Evolutionary conservation across 2,113 vertebrate species (phyloP).

Genomic region (Stegastes partitus): DNA sequence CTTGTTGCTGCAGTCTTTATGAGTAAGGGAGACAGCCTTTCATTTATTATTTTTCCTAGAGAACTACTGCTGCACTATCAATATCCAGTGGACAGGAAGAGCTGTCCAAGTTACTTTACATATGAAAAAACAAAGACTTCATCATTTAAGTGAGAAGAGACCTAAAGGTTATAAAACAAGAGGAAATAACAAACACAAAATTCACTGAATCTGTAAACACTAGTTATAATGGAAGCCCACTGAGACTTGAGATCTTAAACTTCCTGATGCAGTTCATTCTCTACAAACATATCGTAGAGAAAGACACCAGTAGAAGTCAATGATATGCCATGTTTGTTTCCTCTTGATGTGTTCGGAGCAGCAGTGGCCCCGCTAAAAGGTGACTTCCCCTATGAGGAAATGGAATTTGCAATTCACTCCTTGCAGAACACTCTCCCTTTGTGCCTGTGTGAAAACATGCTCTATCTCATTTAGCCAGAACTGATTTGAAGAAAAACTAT

Average conservation of each 20-base stretch:
- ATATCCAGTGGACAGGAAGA: conserved; percentile 67
- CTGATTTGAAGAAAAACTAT: conserved; percentile 42
- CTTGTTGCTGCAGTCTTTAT: conserved; percentile 53
- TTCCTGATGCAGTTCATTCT: conserved; percentile 47
- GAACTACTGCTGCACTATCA: conserved; percentile 44
- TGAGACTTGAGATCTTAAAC: conserved; percentile 22
- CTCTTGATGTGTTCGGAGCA: conserved; percentile 74
- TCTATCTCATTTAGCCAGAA: conserved; percentile 48
- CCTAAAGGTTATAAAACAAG: conserved; percentile 21
- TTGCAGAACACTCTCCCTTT: conserved; percentile 68
- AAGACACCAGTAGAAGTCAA: conserved; percentile 51
- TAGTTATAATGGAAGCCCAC: background rate
- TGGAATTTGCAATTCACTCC: conserved; percentile 76
- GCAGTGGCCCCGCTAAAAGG: conserved; percentile 74
- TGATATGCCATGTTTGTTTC: conserved; percentile 77
- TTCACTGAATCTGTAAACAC: conserved; percentile 19
- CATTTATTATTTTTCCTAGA: conserved; percentile 65
- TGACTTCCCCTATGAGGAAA: conserved; percentile 82
- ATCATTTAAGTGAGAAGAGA: conserved; percentile 11
- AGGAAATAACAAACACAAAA: conserved; percentile 38
- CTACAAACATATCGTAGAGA: conserved; percentile 56
- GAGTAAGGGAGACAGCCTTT: conserved; percentile 69
- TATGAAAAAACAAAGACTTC: conserved; percentile 45
- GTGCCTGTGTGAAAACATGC: conserved; percentile 67
- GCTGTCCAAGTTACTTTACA: conserved; percentile 55